phyloP scores from a whole-genome alignment of 2,888 invertebrate genomes.

The Ecdyonurus torrentis region DNA sequence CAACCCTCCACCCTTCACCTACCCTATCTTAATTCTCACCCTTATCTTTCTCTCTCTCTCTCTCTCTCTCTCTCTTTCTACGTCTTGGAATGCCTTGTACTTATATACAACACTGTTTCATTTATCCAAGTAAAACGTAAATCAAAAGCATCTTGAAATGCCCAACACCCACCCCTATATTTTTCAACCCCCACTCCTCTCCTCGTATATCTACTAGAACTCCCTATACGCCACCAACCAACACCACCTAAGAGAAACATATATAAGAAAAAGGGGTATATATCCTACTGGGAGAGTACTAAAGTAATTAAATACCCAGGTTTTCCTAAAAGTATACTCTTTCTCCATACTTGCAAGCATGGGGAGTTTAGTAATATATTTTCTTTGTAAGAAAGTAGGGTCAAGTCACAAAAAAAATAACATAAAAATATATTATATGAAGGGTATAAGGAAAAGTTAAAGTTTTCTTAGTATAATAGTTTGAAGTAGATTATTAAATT shows the following conservation, averaged over 20 bases:
- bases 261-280: not conserved
- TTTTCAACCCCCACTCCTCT: too few species aligned
- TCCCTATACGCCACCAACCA: not conserved
- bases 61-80: too few species aligned
- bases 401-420: not conserved
- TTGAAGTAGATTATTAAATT: constrained; percentile 1
- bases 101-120: not conserved
- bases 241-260: not conserved
- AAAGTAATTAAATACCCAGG: not conserved
- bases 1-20: not conserved
- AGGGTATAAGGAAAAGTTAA: not conserved
- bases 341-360: too few species aligned
- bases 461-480: not conserved
- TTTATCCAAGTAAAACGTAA: not conserved
- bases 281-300: not conserved
- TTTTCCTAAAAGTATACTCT: not conserved
- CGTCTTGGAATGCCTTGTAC: too few species aligned
- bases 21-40: not conserved
- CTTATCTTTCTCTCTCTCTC: too few species aligned
- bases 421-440: too few species aligned
- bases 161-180: too few species aligned
- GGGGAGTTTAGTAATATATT: not conserved
- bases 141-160: not conserved
- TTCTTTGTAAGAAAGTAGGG: not conserved
- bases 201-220: not conserved